Evolutionary conservation across 2,797 vertebrate genomes (phyloP).

Genomic region (Poeciliopsis turneri): DNA sequence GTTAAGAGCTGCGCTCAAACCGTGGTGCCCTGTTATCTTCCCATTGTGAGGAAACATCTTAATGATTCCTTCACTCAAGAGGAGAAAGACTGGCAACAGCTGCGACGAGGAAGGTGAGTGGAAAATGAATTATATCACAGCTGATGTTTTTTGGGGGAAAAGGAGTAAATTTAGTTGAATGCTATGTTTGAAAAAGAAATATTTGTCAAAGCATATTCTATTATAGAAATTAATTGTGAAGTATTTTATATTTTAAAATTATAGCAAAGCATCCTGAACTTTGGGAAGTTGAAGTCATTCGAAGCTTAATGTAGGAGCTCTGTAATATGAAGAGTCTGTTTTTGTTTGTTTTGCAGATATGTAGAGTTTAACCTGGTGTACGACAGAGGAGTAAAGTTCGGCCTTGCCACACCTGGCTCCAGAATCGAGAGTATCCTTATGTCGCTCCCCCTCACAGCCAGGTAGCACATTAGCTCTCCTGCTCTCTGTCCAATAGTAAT

Average conservation of each 20-base stretch:
- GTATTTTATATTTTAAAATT: background rate
- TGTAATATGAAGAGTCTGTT: too few species aligned
- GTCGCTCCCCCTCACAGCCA: slow-evolving; percentile 96
- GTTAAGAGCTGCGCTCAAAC: slow-evolving; percentile 91
- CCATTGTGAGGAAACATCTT: slow-evolving; percentile 92
- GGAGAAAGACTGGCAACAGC: slow-evolving; percentile 96
- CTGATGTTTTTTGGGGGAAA: too few species aligned
- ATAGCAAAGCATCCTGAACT: background rate
- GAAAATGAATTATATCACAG: too few species aligned
- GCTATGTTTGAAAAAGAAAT: too few species aligned
- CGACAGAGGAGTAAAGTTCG: slow-evolving; percentile 97
- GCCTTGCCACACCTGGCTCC: slow-evolving; percentile 94
- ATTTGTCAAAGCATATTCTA: too few species aligned
- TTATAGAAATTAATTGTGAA: background rate
- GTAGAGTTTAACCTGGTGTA: slow-evolving; percentile 98
- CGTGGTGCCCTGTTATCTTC: slow-evolving; percentile 93
- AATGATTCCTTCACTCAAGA: slow-evolving; percentile 84
- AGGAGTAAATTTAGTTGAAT: too few species aligned
- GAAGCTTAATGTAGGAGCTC: too few species aligned
- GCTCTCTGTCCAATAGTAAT: background rate
- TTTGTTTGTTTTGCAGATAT: slow-evolving; percentile 79
- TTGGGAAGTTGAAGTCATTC: background rate
- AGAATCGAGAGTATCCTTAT: slow-evolving; percentile 88
- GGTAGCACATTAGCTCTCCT: slow-evolving; percentile 76
- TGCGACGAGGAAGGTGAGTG: slow-evolving; percentile 92